phyloP scores from a whole-genome alignment of 2,113 vertebrate genomes.

The Uria lomvia region DNA sequence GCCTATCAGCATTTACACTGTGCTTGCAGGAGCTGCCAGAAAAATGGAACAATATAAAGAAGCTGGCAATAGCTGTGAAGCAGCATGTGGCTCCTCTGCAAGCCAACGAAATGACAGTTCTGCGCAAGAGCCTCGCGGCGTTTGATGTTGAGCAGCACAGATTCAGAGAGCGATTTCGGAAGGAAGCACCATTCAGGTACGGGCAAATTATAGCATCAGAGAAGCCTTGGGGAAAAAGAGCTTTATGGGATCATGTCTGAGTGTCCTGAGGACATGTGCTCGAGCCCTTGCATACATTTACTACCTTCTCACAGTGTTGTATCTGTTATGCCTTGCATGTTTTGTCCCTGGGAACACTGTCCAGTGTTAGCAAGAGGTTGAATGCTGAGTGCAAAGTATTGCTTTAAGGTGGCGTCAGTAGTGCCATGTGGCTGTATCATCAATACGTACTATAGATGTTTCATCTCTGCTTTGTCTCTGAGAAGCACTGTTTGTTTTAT shows the following conservation, averaged over 20 bases:
- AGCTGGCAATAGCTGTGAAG: slow-evolving; percentile 78
- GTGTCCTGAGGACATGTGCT: fast-evolving
- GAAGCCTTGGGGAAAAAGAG: fast-evolving
- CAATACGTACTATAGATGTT: not conserved
- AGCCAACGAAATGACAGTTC: slow-evolving; percentile 76
- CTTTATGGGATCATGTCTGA: not conserved
- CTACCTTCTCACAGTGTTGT: not conserved
- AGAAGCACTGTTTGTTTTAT: not conserved
- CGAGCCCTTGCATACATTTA: not conserved
- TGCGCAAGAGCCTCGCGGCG: slow-evolving; percentile 78
- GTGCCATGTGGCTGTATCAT: not conserved
- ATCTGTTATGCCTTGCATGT: not conserved
- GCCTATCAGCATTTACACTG: not conserved
- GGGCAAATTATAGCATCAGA: too few relatives aligned
- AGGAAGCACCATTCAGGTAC: slow-evolving; percentile 87
- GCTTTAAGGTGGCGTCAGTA: not conserved
- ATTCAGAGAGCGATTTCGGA: slow-evolving; percentile 81
- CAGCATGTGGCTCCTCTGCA: slow-evolving; percentile 91
- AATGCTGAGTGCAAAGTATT: not conserved
- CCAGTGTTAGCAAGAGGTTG: not conserved
- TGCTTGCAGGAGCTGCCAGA: slow-evolving; percentile 87
- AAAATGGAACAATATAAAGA: slow-evolving; percentile 86
- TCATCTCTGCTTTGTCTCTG: not conserved
- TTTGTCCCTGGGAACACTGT: not conserved
- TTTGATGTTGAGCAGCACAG: slow-evolving; percentile 82